These are phyloP conservation scores for Mus minutoides DNA, from an alignment of 2,797 vertebrate genomes.

Conservation along the genomic window DNA sequence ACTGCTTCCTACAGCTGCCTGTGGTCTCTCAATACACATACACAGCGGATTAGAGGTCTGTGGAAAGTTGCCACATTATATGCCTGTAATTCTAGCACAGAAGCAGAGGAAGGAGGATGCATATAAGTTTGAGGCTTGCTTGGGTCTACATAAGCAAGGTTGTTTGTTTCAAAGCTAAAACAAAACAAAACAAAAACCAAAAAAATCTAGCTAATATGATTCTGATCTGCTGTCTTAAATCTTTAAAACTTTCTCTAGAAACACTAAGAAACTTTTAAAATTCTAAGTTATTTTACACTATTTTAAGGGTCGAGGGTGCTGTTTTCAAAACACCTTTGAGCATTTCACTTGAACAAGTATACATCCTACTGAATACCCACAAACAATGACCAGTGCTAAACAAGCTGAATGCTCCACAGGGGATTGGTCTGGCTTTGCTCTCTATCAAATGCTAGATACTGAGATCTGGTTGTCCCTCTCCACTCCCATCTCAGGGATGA, in stretches of 20 bases:
- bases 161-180: background rate
- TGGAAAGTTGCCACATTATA: background rate
- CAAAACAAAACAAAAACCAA: too few relatives aligned
- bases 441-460: background rate
- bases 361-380: background rate
- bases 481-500: background rate
- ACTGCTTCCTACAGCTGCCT: background rate
- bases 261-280: background rate
- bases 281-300: background rate
- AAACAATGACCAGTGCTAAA: background rate
- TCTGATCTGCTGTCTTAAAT: constrained; percentile 21
- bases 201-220: constrained; percentile 1
- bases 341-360: constrained; percentile 13
- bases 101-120: background rate
- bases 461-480: background rate
- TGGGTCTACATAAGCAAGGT: background rate
- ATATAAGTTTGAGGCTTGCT: background rate
- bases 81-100: background rate
- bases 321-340: background rate
- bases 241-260: constrained; percentile 37
- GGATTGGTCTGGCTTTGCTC: background rate
- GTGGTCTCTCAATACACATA: background rate
- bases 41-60: background rate
- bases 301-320: background rate
- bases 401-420: background rate